Base-by-base conservation (phyloP, 2,888 invertebrate species). In the Zygogramma bicolorata region DNA sequence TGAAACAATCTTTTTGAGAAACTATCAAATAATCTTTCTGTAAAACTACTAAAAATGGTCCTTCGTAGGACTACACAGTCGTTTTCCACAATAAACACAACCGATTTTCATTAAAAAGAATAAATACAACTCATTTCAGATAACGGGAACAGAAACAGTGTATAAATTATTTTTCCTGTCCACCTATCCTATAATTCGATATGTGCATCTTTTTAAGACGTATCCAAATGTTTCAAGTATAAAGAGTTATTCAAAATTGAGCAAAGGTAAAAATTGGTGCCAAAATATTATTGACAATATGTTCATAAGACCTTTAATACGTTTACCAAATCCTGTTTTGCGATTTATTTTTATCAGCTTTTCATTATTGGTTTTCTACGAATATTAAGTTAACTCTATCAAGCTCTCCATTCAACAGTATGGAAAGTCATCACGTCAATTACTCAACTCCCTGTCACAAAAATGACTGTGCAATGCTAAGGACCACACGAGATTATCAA, bases 381-480 rank as follows among this genome's bases (percentile, higher is more conserved):
- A n/a, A n/a, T n/a, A n/a, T n/a, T n/a, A n/a, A n/a, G n/a, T n/a
- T n/a, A n/a, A n/a, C n/a, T n/a, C n/a, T n/a, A n/a, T n/a, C n/a
- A n/a, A n/a, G n/a, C n/a, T n/a, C n/a, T n/a, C n/a, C n/a, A n/a
- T n/a, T n/a, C 5, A 34, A 34, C 34, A 34, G 34, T 34, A 34
- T 34, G 5, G 34, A 34, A 34, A 3, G n/a, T n/a, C n/a, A n/a
- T n/a, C n/a, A n/a, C n/a, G n/a, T n/a, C n/a, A n/a, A n/a, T n/a
- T n/a, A n/a, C 3, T 13, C 34, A 8, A 34, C 13, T 13, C 34
- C 34, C n/a, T 42, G 6, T 53, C 3, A 53, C 7, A 53, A 53
- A 53, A 53, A 53, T 15, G 53, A 53, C 53, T 27, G 53, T 53
- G 53, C 53, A 53, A 53, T 53, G 25, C 13, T 53, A 13, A 27